phyloP scores from a whole-genome alignment of 2,797 vertebrate genomes.

The Huso huso region DNA sequence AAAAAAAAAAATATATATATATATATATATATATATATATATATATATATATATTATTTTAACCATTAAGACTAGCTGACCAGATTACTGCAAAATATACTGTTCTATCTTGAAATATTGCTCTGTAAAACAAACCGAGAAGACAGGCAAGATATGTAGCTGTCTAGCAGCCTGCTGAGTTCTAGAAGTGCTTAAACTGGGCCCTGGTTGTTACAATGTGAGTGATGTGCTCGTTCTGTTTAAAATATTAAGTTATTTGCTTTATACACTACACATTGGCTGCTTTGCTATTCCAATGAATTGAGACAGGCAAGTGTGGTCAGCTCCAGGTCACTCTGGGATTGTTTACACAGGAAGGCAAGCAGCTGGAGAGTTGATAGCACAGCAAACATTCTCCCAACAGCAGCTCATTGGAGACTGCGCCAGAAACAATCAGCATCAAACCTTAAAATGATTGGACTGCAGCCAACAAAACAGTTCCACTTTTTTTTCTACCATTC shows the following conservation, averaged over 20 bases:
- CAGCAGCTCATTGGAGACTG: background rate
- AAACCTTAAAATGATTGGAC: background rate
- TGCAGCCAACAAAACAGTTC: background rate
- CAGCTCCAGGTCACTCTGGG: background rate
- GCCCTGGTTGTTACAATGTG: background rate
- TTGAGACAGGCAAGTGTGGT: background rate
- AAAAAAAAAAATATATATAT: too few species aligned
- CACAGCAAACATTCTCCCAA: background rate
- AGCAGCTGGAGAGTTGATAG: background rate
- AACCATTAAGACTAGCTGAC: too few species aligned
- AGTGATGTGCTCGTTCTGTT: background rate
- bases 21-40: too few species aligned
- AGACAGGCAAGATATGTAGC: too few species aligned
- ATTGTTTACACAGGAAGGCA: constrained; percentile 4
- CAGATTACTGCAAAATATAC: too few species aligned
- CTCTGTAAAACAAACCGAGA: too few species aligned
- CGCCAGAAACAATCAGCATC: background rate
- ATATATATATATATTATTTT: too few species aligned
- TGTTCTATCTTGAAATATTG: too few species aligned
- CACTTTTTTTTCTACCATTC: background rate
- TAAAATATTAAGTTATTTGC: background rate
- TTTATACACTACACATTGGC: too few species aligned
- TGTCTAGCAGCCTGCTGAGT: too few species aligned
- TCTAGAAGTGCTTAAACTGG: background rate
- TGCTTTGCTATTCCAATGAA: background rate